Base-by-base conservation (phyloP, 1,140 invertebrate genomes). In the Diorhabda sublineata region DNA sequence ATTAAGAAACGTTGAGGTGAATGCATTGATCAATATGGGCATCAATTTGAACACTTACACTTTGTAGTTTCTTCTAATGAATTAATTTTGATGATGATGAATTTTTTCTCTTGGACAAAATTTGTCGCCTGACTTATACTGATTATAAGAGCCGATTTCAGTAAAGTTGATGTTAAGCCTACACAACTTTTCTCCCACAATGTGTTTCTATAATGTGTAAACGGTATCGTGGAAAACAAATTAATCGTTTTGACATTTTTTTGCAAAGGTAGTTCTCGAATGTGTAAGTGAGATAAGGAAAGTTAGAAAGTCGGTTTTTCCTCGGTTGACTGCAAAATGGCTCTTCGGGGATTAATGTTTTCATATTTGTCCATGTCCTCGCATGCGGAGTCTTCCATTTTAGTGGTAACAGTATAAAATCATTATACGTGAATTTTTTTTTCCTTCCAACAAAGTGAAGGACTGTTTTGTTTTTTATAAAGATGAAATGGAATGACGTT, bases 161-260 rank as follows among this genome's bases (percentile, higher is more conserved):
- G 26, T 26, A 26, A 26, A 26, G 26, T 26, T 26, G 26, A 26
- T 26, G 26, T 26, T 26, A 26, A 26, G 26, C 47, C n/a, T n/a
- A 3, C 47, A 8, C n/a, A 52, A 52, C 2, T n/a, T 52, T 52
- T 52, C 3, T 4, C 47, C 3, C 47, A 52, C 47, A 52, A 52
- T 52, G 6, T 52, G 47, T 52, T 52, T 52, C 47, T n/a, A 52
- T 52, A 8, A 52, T 52, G 47, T 52, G 47, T 52, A 52, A 52
- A 52, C 47, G 47, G 47, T 52, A 3, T 52, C 47, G 47, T 8
- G 47, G 47, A 52, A 52, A 52, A 52, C 47, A 52, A 52, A 8
- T 52, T 52, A 52, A 52, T 52, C 47, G 47, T 52, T 52, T 52
- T 52, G 47, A 52, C 47, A 52, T 52, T 52, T 52, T 52, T 52